phyloP scores from a whole-genome alignment of 35 echinoderm and acorn worm genomes.

The Amphiura filiformis region DNA sequence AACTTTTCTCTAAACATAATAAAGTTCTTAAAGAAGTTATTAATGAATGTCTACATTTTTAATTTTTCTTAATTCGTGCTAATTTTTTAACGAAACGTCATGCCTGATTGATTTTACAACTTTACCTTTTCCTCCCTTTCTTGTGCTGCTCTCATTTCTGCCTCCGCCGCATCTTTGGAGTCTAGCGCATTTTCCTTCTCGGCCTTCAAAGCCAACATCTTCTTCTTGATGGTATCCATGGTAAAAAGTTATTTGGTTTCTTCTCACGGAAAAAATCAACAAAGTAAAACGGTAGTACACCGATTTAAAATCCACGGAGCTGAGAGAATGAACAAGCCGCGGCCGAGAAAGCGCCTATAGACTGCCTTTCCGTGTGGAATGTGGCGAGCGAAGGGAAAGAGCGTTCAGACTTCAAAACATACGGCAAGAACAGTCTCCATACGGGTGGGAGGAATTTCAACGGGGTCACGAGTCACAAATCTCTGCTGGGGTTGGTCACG shows the following conservation, averaged over 20 bases:
- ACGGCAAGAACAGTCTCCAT: background rate
- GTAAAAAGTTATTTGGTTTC: constrained; percentile 21
- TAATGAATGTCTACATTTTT: too few relatives aligned
- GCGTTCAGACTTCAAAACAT: constrained; percentile 10
- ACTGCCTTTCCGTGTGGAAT: constrained; percentile 3
- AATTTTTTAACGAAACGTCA: too few relatives aligned
- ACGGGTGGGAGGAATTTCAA: constrained; percentile 3
- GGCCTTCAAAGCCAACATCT: constrained; percentile 64
- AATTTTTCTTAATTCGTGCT: too few relatives aligned
- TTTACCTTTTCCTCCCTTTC: constrained; percentile 63
- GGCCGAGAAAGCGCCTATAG: constrained; percentile 1
- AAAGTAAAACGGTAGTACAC: background rate
- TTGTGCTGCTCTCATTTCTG: constrained; percentile 41
- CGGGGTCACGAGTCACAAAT: background rate
- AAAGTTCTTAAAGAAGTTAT: too few relatives aligned
- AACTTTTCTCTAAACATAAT: too few relatives aligned
- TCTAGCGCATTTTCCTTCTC: constrained; percentile 71
- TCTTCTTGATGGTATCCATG: constrained; percentile 87
- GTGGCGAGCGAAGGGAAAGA: constrained; percentile 9
- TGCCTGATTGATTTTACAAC: too few relatives aligned
- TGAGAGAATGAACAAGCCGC: background rate
- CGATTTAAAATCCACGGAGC: background rate
- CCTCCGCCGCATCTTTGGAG: constrained; percentile 60
- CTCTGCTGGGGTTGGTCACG: background rate
- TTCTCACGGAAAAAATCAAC: background rate